Percentiles rank a stretch among this genome's conserved stretches.
Conservation (phyloP, 1,140 invertebrate genomes). For the Drosophila mojavensis region DNA sequence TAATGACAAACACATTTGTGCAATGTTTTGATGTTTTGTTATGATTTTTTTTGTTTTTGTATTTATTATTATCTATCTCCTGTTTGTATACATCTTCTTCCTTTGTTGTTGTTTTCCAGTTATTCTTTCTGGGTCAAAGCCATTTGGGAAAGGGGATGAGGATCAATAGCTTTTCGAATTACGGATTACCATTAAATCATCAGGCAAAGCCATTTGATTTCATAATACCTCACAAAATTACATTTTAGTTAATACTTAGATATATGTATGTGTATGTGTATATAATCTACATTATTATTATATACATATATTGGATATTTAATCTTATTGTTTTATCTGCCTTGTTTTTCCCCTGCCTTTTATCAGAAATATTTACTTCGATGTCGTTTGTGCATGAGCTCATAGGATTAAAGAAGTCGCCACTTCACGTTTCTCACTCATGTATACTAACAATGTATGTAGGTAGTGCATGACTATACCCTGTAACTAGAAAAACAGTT, state of each 20-base stretch:
- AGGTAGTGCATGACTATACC: neutral
- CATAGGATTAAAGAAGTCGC: conserved; percentile 9
- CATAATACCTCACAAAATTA: neutral
- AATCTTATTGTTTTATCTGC: neutral
- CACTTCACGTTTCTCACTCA: neutral
- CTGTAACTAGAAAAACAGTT: neutral
- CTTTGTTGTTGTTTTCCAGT: neutral
- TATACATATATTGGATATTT: neutral
- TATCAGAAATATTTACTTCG: neutral
- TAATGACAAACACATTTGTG: conserved; percentile 52
- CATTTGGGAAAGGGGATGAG: neutral
- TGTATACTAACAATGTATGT: too few relatives aligned
- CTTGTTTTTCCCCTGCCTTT: neutral
- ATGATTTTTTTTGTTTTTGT: conserved; percentile 23
- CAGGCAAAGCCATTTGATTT: conserved; percentile 4
- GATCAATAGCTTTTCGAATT: conserved; percentile 1
- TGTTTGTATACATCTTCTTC: neutral
- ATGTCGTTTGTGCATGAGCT: neutral
- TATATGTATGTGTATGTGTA: neutral
- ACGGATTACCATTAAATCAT: conserved; percentile 13
- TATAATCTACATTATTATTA: neutral
- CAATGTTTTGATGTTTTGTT: conserved; percentile 32
- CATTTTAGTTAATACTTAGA: neutral
- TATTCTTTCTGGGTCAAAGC: conserved; percentile 1
- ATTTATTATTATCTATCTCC: neutral